phyloP scores from a whole-genome alignment of 1,140 invertebrate species.

The Anastatus disparis region DNA sequence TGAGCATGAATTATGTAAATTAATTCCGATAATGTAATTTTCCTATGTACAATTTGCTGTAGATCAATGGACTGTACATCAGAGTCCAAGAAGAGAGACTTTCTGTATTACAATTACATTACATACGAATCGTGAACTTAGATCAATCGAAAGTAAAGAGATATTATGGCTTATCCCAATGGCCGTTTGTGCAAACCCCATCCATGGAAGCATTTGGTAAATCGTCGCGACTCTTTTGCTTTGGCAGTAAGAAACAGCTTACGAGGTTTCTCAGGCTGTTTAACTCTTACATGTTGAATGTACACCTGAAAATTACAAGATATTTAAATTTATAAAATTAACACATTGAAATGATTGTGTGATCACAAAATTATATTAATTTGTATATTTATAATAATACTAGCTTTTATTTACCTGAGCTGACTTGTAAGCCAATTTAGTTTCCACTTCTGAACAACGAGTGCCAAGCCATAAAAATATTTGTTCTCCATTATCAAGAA shows the following conservation, averaged over 20 bases:
- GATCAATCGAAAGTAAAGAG: slow-evolving; percentile 4
- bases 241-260: slow-evolving; percentile 97
- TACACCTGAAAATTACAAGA: slow-evolving; percentile 82
- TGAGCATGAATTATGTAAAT: background rate
- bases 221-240: slow-evolving; percentile 93
- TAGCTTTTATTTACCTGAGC: slow-evolving; percentile 87
- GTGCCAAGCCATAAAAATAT: slow-evolving; percentile 98
- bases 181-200: slow-evolving; percentile 86
- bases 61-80: background rate
- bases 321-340: too few species aligned
- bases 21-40: background rate
- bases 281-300: slow-evolving; percentile 95
- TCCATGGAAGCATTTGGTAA: slow-evolving; percentile 99
- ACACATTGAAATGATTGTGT: too few species aligned
- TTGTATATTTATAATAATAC: background rate
- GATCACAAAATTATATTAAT: too few species aligned
- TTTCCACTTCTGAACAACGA: slow-evolving; percentile 97
- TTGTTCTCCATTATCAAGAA: slow-evolving; percentile 97
- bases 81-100: background rate
- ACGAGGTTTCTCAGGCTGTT: slow-evolving; percentile 90
- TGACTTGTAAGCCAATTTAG: slow-evolving; percentile 98
- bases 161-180: slow-evolving; percentile 69
- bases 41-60: background rate
- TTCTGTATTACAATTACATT: too few species aligned
- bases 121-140: too few species aligned